phyloP scores from a whole-genome alignment of 2,888 invertebrate genomes.

The Drosophila algonquin region DNA sequence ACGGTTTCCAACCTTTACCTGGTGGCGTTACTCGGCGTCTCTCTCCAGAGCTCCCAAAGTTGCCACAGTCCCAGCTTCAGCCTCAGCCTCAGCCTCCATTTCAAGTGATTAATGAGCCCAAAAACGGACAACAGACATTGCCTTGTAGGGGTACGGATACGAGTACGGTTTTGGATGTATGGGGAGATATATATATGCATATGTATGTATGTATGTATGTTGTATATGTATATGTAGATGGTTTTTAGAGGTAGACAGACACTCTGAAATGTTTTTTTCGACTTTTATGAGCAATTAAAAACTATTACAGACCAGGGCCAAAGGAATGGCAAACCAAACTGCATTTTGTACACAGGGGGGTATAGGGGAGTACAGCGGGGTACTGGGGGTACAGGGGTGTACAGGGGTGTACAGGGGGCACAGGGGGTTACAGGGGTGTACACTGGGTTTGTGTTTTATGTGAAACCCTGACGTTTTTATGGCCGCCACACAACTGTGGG shows the following conservation, averaged over 20 bases:
- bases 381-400: too few species aligned
- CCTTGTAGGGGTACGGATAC: constrained; percentile 17
- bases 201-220: too few species aligned
- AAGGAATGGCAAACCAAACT: constrained; percentile 35
- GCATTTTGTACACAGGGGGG: constrained; percentile 23
- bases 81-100: constrained; percentile 21
- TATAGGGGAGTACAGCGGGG: too few species aligned
- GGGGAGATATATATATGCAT: constrained; percentile 6
- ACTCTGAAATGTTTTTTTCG: constrained; percentile 20
- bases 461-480: constrained; percentile 60
- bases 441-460: constrained; percentile 26
- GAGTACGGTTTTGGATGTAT: background rate
- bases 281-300: constrained; percentile 73
- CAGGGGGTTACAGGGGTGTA: too few species aligned
- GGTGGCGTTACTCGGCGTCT: constrained; percentile 23
- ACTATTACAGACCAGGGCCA: constrained; percentile 54
- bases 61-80: background rate
- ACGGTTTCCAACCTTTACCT: constrained; percentile 59
- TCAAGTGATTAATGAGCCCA: constrained; percentile 59
- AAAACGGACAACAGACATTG: constrained; percentile 38
- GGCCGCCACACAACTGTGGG: constrained; percentile 56
- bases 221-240: constrained; percentile 3
- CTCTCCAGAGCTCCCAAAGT: constrained; percentile 3
- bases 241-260: background rate
- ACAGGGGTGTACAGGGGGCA: too few species aligned